Conservation (phyloP, 1,140 invertebrate genomes). For the Batillaria attramentaria region DNA sequence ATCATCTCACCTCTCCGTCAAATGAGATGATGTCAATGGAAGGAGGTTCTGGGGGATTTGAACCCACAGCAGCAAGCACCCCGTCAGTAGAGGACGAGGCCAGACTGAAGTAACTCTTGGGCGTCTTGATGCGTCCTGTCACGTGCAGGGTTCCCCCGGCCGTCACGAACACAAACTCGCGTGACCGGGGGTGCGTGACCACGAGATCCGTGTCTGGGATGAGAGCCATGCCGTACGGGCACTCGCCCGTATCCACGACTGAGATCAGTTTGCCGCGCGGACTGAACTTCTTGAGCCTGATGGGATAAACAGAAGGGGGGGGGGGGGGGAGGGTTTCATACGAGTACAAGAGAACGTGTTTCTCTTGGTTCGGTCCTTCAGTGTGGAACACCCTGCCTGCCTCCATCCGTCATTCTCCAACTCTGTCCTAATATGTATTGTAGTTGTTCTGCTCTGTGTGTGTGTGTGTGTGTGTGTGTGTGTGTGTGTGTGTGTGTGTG, state of each 20-base stretch:
- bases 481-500: too few relatives aligned
- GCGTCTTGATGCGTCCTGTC: conserved; percentile 31
- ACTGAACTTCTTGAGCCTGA: conserved; percentile 37
- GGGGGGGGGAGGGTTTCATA: too few relatives aligned
- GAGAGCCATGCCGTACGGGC: conserved; percentile 30
- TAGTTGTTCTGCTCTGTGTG: too few relatives aligned
- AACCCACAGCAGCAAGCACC: conserved; percentile 27
- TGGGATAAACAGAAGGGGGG: too few relatives aligned
- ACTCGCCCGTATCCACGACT: conserved; percentile 29
- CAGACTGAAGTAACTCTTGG: conserved; percentile 37
- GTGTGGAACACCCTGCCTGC: too few relatives aligned
- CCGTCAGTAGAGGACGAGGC: conserved; percentile 28
- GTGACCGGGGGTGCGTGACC: conserved; percentile 27
- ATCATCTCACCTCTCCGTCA: conserved; percentile 28
- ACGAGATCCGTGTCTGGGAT: conserved; percentile 29
- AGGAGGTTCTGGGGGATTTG: conserved; percentile 27
- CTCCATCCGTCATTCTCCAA: too few relatives aligned
- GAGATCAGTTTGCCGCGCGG: conserved; percentile 35
- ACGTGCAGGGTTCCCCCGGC: conserved; percentile 35
- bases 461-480: too few relatives aligned
- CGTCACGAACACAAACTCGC: conserved; percentile 36
- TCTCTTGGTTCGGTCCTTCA: too few relatives aligned
- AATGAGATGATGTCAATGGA: conserved; percentile 36
- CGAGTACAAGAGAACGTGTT: too few relatives aligned
- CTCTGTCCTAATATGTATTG: too few relatives aligned